Evolutionary conservation across 2,797 vertebrate genomes (phyloP).

Genomic region (Eurystomus glaucurus): DNA sequence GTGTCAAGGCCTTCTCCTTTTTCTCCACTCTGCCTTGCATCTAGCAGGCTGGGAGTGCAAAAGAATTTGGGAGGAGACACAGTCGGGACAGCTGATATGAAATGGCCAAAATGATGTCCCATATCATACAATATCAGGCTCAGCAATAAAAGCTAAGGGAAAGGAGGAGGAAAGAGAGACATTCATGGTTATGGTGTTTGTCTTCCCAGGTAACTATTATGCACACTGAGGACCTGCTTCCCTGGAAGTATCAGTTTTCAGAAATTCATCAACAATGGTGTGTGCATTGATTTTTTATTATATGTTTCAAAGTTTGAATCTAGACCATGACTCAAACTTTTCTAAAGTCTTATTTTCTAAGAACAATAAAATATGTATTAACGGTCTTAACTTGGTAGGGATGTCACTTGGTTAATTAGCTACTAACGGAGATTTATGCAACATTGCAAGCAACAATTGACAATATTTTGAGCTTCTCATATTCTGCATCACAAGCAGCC

Average conservation of each 20-base stretch:
- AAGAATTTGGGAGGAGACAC: background rate
- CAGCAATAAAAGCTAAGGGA: background rate
- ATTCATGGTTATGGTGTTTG: background rate
- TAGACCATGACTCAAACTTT: background rate
- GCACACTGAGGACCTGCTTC: accelerated
- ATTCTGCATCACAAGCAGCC: background rate
- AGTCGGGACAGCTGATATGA: background rate
- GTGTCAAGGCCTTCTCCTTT: background rate
- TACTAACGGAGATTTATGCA: background rate
- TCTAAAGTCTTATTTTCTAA: background rate
- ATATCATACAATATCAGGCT: accelerated
- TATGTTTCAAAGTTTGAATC: background rate
- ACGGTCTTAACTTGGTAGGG: background rate
- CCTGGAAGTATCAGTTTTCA: background rate
- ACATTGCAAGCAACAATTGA: background rate
- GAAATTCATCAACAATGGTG: background rate
- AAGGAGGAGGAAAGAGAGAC: background rate
- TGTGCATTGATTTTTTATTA: background rate
- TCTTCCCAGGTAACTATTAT: background rate
- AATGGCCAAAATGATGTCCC: background rate
- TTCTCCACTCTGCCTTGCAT: too few relatives aligned
- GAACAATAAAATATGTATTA: background rate
- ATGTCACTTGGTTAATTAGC: background rate
- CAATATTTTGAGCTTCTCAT: background rate
- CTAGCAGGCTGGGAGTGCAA: accelerated